These are phyloP conservation scores for Polypedilum vanderplanki DNA, from an alignment of 1,140 invertebrate genomes.

Conservation along the genomic window DNA sequence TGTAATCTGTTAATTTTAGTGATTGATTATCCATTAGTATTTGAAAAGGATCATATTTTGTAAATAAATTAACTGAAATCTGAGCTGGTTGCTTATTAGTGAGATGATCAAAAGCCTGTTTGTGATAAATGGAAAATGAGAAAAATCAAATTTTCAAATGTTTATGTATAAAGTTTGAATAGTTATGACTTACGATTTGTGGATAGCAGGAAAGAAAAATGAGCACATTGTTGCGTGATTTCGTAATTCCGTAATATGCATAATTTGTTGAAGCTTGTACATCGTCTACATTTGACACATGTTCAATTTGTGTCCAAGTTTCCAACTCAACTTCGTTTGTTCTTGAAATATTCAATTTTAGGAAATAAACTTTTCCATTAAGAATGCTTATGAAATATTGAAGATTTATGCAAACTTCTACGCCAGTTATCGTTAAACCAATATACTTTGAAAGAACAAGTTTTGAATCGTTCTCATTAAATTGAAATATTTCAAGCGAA, in stretches of 20 bases:
- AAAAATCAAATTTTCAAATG: too few species aligned
- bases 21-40: not conserved
- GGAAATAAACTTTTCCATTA: not conserved
- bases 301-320: not conserved
- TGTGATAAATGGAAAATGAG: not conserved
- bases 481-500: not conserved
- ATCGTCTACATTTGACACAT: not conserved
- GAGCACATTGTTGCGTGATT: not conserved
- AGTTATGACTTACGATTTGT: not conserved
- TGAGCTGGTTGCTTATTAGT: not conserved
- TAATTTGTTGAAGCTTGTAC: not conserved
- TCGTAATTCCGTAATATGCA: not conserved
- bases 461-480: not conserved
- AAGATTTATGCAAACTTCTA: not conserved
- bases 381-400: not conserved
- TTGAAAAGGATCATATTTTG: slow-evolving; percentile 8
- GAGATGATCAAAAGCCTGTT: slow-evolving; percentile 1
- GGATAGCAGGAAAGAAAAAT: not conserved
- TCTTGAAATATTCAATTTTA: not conserved
- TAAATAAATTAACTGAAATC: not conserved
- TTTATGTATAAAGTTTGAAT: too few species aligned
- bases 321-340: not conserved
- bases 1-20: not conserved
- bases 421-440: not conserved
- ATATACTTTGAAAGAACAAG: not conserved